Percentiles rank a stretch among this genome's conserved stretches.
Evolutionary conservation across 2,888 invertebrate species (phyloP).

Genomic region (Girardia tigrina): DNA sequence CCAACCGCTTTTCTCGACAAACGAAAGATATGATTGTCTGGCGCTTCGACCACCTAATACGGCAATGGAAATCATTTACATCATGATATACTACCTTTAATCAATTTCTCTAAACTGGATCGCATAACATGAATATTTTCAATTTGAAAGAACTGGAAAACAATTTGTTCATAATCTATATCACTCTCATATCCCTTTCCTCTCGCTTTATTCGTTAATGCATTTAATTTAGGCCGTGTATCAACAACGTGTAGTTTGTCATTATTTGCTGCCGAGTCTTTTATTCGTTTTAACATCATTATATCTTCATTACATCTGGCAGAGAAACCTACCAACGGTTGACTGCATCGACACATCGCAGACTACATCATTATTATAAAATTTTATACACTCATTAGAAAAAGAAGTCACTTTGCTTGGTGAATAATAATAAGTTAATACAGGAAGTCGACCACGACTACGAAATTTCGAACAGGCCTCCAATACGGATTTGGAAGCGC

Average conservation of each 20-base stretch:
- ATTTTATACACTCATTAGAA: neutral
- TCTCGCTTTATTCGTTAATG: constrained; percentile 92
- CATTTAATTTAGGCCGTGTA: constrained; percentile 90
- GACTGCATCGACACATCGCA: constrained; percentile 73
- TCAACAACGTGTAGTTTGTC: constrained; percentile 79
- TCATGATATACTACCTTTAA: constrained; percentile 62
- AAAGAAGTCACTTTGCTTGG: constrained; percentile 42
- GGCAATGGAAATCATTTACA: neutral
- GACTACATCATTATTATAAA: constrained; percentile 54
- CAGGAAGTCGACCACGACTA: constrained; percentile 81
- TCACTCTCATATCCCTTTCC: constrained; percentile 99
- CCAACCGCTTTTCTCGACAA: constrained; percentile 54
- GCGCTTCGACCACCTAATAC: constrained; percentile 21
- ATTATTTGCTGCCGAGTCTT: constrained; percentile 64
- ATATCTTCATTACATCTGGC: constrained; percentile 96
- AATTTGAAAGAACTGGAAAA: constrained; percentile 91
- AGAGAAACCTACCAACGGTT: constrained; percentile 86
- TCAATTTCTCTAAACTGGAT: constrained; percentile 69
- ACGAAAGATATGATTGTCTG: constrained; percentile 63
- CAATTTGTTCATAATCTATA: constrained; percentile 90
- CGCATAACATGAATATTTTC: constrained; percentile 99
- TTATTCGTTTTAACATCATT: constrained; percentile 78
- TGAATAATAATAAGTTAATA: constrained; percentile 75
- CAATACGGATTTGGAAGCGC: constrained; percentile 62
- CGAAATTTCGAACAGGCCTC: constrained; percentile 85